phyloP scores from a whole-genome alignment of 2,888 invertebrate genomes.

The Lucinisca nassula region DNA sequence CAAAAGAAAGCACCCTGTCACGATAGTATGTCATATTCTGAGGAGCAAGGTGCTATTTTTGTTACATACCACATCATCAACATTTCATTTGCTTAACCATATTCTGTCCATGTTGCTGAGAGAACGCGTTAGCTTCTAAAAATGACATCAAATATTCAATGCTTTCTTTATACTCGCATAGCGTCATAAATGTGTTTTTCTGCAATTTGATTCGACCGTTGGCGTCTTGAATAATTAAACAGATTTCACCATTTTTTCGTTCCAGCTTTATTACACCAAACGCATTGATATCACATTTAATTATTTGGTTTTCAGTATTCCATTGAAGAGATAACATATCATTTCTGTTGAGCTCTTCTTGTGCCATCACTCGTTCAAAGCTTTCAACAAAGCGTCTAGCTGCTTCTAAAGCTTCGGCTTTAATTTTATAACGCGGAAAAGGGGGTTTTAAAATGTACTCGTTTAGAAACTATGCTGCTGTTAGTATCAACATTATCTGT shows the following conservation, averaged over 20 bases:
- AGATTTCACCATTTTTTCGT: background rate
- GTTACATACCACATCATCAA: too few species aligned
- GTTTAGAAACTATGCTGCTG: background rate
- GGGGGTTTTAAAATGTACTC: background rate
- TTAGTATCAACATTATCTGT: too few species aligned
- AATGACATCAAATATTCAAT: conserved; percentile 7
- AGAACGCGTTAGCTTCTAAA: conserved; percentile 1
- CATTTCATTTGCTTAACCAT: background rate
- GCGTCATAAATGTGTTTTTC: background rate
- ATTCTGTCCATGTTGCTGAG: background rate
- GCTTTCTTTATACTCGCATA: background rate
- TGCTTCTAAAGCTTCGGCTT: too few species aligned
- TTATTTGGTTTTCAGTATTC: background rate
- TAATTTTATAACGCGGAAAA: background rate
- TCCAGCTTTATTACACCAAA: background rate
- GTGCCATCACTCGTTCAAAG: background rate
- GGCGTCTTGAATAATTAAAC: background rate
- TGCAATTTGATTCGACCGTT: background rate
- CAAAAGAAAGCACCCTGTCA: background rate
- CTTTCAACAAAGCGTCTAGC: background rate
- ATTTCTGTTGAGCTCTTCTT: background rate
- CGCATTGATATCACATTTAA: background rate
- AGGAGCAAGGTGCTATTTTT: too few species aligned
- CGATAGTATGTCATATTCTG: background rate
- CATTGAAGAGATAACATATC: background rate